A percentile compares a stretch with the other conserved stretches of the same genome.
phyloP scores from a whole-genome alignment of 2,797 vertebrate genomes.

The Arnoldichthys spilopterus region DNA sequence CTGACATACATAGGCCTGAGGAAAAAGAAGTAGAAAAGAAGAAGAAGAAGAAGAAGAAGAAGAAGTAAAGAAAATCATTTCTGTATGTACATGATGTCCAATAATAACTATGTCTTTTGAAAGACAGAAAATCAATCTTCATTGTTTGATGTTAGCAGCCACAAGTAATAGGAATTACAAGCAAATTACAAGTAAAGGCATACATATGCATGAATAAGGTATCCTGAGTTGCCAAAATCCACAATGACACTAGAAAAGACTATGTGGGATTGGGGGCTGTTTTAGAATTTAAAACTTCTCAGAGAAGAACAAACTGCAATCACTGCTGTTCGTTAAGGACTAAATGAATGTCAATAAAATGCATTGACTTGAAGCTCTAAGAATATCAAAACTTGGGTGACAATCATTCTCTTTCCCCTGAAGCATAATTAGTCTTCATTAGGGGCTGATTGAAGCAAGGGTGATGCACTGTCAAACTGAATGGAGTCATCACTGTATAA shows the following conservation, averaged over 20 bases:
- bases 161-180: not conserved
- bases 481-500: constrained; percentile 74
- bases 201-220: not conserved
- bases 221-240: no score
- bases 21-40: not conserved
- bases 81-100: not conserved
- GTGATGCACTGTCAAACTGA: constrained; percentile 76
- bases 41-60: not conserved
- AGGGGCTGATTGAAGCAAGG: constrained; percentile 73
- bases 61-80: not conserved
- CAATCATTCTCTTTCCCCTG: not conserved
- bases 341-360: not conserved
- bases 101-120: not conserved
- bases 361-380: not conserved
- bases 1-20: not conserved
- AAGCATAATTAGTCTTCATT: constrained; percentile 69
- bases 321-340: not conserved
- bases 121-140: constrained; percentile 15
- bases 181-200: not conserved
- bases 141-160: not conserved
- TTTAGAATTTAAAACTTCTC: no score
- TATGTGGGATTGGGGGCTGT: no score
- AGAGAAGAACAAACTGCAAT: constrained; percentile 12
- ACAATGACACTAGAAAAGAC: no score
- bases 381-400: constrained; percentile 11